Base-by-base conservation (phyloP, 2,888 invertebrate genomes). In the Anoplius nigerrimus region DNA sequence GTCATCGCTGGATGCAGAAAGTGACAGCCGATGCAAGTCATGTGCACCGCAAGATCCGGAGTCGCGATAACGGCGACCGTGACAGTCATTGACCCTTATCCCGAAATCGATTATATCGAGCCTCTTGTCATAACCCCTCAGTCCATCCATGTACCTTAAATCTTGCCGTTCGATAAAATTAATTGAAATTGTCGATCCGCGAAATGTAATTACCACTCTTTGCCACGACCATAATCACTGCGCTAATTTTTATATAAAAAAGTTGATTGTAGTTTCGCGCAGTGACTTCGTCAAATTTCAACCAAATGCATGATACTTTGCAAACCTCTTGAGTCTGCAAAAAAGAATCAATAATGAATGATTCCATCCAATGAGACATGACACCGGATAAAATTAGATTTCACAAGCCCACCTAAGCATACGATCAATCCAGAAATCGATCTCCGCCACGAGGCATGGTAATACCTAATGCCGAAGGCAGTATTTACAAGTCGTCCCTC, bases 401-500 rank as follows among this genome's bases (percentile, higher is more conserved):
- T 34, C 11, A 34, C 11, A 1, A 6, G 4, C 34, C 11, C 8
- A 34, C 34, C 34, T 22, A 48, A 48, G 16, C 2, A 1, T 48
- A 16, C 16, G 48, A 48, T 48, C 4, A 48, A 6, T 48, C 48
- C 16, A n/a, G 13, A 16, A 48, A 48, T 2, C 11, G 34, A 34
- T 6, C 34, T 34, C 11, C 34, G 71, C 65, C 67, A 71, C 58
- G 52, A 69, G 60, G 68, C 48, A 66, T 66, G 75, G 74, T 79
- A 76, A 78, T 78, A 71, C n/a, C n/a, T n/a, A n/a, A 72, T 67
- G 71, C 67, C 63, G 67, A 74, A 79, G 79, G 66, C 66, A 70
- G 64, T 79, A 67, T 66, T 78, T 79, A 79, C 55, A 71, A 60
- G 45, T 64, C 51, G 63, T 71, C 67, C 61, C 66, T 71, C 69